Conservation (phyloP, 2,888 invertebrate species). For the Euclidia mi region DNA sequence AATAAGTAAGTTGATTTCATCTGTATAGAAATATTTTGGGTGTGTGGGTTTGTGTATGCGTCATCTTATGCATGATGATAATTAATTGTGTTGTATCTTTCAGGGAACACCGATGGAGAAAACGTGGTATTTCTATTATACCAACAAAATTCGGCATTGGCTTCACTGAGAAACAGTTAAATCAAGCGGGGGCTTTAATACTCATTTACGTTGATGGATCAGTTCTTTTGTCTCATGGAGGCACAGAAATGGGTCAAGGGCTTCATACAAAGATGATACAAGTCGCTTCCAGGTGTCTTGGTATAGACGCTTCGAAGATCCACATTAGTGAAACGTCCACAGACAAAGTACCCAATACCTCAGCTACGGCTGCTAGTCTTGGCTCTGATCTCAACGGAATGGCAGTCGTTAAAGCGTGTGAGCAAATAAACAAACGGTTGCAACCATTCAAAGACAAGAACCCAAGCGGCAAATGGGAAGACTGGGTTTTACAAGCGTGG, state of each 20-base stretch:
- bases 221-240: constrained; percentile 96
- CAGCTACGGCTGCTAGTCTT: constrained; percentile 96
- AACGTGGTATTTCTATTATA: constrained; percentile 95
- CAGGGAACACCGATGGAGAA: constrained; percentile 95
- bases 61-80: too few species aligned
- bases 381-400: constrained; percentile 97
- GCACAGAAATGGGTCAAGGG: constrained; percentile 99
- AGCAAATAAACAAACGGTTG: constrained; percentile 92
- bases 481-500: constrained; percentile 95
- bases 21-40: too few species aligned
- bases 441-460: constrained; percentile 93
- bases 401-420: constrained; percentile 96
- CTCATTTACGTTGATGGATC: constrained; percentile 97
- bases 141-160: constrained; percentile 97
- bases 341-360: constrained; percentile 97
- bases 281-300: constrained; percentile 94
- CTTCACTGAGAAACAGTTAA: constrained; percentile 93
- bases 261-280: constrained; percentile 99
- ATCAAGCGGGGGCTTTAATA: constrained; percentile 96
- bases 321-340: constrained; percentile 96
- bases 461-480: constrained; percentile 95
- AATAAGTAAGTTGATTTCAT: constrained; percentile 93
- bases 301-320: constrained; percentile 92
- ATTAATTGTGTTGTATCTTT: too few species aligned
- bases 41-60: too few species aligned